These are phyloP conservation scores for Rhinichthys klamathensis DNA, from an alignment of 2,113 vertebrate genomes.

Conservation along the genomic window DNA sequence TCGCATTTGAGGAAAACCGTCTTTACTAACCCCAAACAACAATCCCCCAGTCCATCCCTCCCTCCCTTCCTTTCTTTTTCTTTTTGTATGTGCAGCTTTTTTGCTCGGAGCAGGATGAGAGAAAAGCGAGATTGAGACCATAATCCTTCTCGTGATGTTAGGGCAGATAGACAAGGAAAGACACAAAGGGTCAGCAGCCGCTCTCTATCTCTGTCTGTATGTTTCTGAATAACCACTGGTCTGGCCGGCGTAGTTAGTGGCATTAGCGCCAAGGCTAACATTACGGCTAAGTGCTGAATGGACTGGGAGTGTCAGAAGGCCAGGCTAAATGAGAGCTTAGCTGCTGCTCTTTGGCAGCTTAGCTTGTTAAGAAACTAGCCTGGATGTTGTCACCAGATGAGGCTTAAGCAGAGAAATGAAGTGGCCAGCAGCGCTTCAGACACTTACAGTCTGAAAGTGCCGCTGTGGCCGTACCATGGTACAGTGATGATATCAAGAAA, in stretches of 20 bases:
- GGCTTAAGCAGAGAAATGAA: slow-evolving; percentile 37
- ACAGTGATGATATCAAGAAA: not conserved
- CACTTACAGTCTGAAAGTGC: not conserved
- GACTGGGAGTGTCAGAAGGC: slow-evolving; percentile 38
- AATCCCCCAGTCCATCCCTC: not conserved
- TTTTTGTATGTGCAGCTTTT: slow-evolving; percentile 22
- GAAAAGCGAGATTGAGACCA: slow-evolving; percentile 17
- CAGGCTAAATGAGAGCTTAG: slow-evolving; percentile 46
- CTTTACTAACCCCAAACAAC: slow-evolving; percentile 61
- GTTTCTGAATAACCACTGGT: slow-evolving; percentile 46
- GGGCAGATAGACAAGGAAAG: slow-evolving; percentile 41
- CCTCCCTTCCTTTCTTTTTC: not conserved
- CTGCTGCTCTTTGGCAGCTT: slow-evolving; percentile 38
- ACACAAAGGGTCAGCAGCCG: slow-evolving; percentile 65
- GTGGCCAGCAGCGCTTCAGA: slow-evolving; percentile 1
- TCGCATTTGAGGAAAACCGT: slow-evolving; percentile 59
- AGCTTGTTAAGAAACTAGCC: slow-evolving; percentile 27
- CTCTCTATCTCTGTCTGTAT: slow-evolving; percentile 53
- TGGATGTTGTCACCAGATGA: slow-evolving; percentile 19
- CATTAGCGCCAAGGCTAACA: slow-evolving; percentile 30
- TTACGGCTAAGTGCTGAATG: slow-evolving; percentile 42
- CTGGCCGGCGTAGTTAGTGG: slow-evolving; percentile 9
- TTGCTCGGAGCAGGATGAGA: not conserved
- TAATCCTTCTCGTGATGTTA: slow-evolving; percentile 40
- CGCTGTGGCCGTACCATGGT: not conserved